Base-by-base conservation (phyloP, 2,113 vertebrate species). In the Halichoerus grypus region DNA sequence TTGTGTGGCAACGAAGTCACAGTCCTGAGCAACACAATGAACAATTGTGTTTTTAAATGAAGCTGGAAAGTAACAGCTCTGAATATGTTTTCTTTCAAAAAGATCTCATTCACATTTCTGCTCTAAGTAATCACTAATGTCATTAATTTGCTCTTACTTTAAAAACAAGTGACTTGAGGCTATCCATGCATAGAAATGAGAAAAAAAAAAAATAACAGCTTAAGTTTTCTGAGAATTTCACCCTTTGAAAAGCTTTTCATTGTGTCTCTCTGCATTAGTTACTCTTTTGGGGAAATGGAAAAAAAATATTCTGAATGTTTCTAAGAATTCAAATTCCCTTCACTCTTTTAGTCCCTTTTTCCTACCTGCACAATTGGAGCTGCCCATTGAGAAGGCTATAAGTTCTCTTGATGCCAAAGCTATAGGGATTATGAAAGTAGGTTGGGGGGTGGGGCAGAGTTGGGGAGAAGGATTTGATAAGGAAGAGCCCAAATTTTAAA, bases 171-270 rank as follows among this genome's bases (percentile, higher is more conserved):
- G 53, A 49, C 72, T 94, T 96, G 96, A 33, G 42, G 16, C 6
- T 91, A 28, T 46, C 21, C 16, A 57, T 63, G 61, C 2, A 76
- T 69, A 91, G 84, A 96, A 88, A 95, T 57, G 61, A 74, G 39
- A 39, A 53, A 97, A 59, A 51, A 59, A 51, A 97, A 87, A 90
- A 21, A 49, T 1, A 36, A 55, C 36, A 80, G n/a, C 11, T 77
- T 46, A 90, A 87, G 33, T 93, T 96, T 98, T 96, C 97, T 94
- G 51, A 96, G 98, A 98, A 97, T 95, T 89, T 92, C 76, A 39
- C 55, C 5, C 55, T 92, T 94, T 63, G 63, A n/a, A 95, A 95
- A 91, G 74, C n/a, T 92, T 96, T 91, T 80, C 71, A 91, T 79
- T 83, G 53, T 95, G 74, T 79, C 16, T 33, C 11, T 94, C 85